Conservation (phyloP, 1,140 invertebrate species). For the Sarcophaga peregrina region DNA sequence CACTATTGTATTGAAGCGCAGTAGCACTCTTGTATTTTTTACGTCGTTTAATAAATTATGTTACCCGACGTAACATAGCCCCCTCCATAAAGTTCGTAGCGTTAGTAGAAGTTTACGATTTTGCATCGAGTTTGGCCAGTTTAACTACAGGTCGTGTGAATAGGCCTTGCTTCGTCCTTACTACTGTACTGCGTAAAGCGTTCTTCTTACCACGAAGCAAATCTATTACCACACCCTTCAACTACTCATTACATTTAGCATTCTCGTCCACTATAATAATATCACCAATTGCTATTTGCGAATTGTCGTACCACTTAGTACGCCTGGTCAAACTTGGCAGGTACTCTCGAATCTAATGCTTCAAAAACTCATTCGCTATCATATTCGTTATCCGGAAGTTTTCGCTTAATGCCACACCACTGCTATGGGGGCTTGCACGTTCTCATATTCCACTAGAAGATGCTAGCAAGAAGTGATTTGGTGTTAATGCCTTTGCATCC, state of each 20-base stretch:
- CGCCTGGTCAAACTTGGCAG: conserved; percentile 43
- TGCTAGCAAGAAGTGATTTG: conserved; percentile 58
- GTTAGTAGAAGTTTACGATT: conserved; percentile 31
- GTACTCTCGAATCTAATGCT: conserved; percentile 52
- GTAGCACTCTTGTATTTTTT: too few species aligned
- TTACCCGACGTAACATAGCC: conserved; percentile 21
- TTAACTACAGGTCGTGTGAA: conserved; percentile 36
- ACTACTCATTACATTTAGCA: conserved; percentile 50
- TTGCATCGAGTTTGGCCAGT: conserved; percentile 37
- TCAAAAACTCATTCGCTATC: conserved; percentile 53
- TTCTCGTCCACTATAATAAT: conserved; percentile 51
- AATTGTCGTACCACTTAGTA: conserved; percentile 44
- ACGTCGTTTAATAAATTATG: neutral
- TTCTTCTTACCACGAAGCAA: conserved; percentile 29
- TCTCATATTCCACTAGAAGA: conserved; percentile 46
- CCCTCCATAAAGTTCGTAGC: conserved; percentile 28
- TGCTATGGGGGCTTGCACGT: conserved; percentile 41
- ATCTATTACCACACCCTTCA: conserved; percentile 38
- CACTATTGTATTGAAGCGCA: too few species aligned
- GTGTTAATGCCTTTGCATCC: conserved; percentile 54
- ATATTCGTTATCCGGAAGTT: conserved; percentile 49
- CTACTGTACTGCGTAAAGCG: conserved; percentile 37
- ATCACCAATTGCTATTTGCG: conserved; percentile 51
- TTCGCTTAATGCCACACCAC: conserved; percentile 21
- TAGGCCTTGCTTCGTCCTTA: conserved; percentile 19